These are phyloP conservation scores for Chrysochloris asiatica DNA, from an alignment of 2,113 vertebrate genomes.

Conservation along the genomic window DNA sequence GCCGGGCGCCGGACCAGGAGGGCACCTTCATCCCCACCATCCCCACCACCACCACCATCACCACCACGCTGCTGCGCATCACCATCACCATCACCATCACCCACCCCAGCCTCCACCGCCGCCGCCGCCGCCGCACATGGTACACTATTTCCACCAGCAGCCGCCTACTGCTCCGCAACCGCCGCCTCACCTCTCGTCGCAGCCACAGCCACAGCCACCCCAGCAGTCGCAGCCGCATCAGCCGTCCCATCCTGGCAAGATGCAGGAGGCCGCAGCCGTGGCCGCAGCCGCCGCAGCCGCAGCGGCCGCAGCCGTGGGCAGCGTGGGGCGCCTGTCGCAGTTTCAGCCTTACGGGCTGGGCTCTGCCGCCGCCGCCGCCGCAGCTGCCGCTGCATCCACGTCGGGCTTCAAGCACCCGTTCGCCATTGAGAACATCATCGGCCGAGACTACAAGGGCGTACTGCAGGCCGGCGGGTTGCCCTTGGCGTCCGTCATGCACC, in stretches of 20 bases:
- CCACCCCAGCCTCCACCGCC: constrained; percentile 70
- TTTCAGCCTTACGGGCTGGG: constrained; percentile 87
- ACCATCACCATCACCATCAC: constrained; percentile 84
- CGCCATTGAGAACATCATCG: constrained; percentile 95
- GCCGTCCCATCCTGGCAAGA: constrained; percentile 71
- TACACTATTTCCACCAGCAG: constrained; percentile 92
- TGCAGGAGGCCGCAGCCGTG: constrained; percentile 78
- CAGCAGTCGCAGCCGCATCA: constrained; percentile 61
- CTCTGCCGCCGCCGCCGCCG: constrained; percentile 72
- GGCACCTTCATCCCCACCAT: constrained; percentile 56
- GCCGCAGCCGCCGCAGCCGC: constrained; percentile 79
- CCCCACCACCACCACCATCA: constrained; percentile 83
- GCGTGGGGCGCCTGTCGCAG: constrained; percentile 90
- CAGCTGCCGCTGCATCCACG: constrained; percentile 71
- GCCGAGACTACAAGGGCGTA: constrained; percentile 96
- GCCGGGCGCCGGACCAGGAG: constrained; percentile 51
- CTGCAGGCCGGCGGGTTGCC: constrained; percentile 92
- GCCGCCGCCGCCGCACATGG: constrained; percentile 89
- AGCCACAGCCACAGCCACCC: constrained; percentile 85
- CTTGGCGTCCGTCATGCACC: constrained; percentile 95
- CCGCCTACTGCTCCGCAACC: constrained; percentile 71
- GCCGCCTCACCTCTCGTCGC: constrained; percentile 83
- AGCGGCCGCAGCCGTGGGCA: constrained; percentile 83
- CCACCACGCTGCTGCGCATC: constrained; percentile 89
- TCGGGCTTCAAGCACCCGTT: constrained; percentile 96